phyloP scores from a whole-genome alignment of 2,888 invertebrate species.

The Amphipyra tragopoginis region DNA sequence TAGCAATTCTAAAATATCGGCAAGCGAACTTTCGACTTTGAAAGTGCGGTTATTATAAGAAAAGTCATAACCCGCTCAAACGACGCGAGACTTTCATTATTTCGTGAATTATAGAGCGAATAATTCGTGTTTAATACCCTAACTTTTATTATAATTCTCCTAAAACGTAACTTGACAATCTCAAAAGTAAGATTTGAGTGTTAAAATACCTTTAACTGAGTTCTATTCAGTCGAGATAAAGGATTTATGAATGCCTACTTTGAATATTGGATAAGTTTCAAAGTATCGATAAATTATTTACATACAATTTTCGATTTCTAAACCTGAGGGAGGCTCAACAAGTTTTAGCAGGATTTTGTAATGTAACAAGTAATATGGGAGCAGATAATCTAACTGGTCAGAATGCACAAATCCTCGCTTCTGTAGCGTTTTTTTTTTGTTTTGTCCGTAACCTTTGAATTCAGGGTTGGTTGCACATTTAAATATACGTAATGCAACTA shows the following conservation, averaged over 20 bases:
- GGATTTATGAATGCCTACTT: constrained; percentile 13
- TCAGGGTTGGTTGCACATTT: too few relatives aligned
- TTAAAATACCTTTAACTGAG: constrained; percentile 9
- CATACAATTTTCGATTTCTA: not conserved
- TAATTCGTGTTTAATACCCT: constrained; percentile 19
- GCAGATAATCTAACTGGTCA: not conserved
- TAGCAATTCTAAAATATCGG: too few relatives aligned
- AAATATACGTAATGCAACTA: too few relatives aligned
- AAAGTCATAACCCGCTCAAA: constrained; percentile 1
- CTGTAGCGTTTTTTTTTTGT: too few relatives aligned
- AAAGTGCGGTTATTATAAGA: not conserved
- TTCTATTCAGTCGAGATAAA: constrained; percentile 2
- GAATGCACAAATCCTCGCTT: not conserved
- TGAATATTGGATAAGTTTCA: constrained; percentile 28
- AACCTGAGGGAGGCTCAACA: not conserved
- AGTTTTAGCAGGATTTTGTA: too few relatives aligned
- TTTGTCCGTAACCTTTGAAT: too few relatives aligned
- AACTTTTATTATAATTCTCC: constrained; percentile 26
- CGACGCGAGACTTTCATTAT: constrained; percentile 6
- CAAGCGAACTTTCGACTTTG: too few relatives aligned
- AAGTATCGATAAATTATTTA: not conserved
- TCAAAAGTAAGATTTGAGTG: constrained; percentile 23
- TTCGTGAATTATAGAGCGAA: not conserved
- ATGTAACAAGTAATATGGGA: not conserved
- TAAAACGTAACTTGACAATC: constrained; percentile 19